Base-by-base conservation (phyloP, 2,888 invertebrate genomes). In the Horisme vitalbata region DNA sequence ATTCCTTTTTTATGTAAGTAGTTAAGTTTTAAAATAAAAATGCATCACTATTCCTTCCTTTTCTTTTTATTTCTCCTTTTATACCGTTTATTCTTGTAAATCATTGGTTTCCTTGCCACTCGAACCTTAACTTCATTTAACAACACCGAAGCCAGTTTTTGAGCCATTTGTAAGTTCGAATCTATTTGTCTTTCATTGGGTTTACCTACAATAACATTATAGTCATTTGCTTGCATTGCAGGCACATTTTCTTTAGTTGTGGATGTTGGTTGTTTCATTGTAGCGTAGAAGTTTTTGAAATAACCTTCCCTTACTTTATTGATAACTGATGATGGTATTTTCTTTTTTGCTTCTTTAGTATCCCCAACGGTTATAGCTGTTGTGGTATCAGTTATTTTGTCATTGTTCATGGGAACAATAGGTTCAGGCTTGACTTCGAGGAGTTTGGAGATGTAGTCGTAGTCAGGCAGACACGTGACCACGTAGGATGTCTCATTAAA, bases 401-500 rank as follows among this genome's bases (percentile, higher is more conserved):
- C 31, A 36, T 49, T 34, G 27, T 52, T 44, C 15, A 59, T 37
- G 30, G 48, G 18, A 12, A 57, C 18, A 2, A 45, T 14, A 6
- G 45, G 35, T 47, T 58, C 46, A 50, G 55, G 30, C 37, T 21
- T 32, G 21, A 27, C 23, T 28, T 39, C 44, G 4, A 30, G 37
- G 32, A 52, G 50, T 14, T 50, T 45, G 35, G 57, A 59, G 14
- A 61, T 63, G 41, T 65, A 63, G 18, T 79, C 73, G 11, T 62
- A 52, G 35, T 81, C 79, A 26, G 81, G 76, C 11, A 76, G 55
- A 46, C 64, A 73, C 3, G 79, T 84, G 2, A 88, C 84, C 34
- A 88, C 55, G 45, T 77, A 87, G 0, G 79, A 65, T 0, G 82
- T 68, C 20, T 78, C 74, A 59, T 86, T 85, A 9, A 88, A 52